Evolutionary conservation across 53 echinoderm and acorn worm genomes (phyloP).

Genomic region (Echinometra lucunter): DNA sequence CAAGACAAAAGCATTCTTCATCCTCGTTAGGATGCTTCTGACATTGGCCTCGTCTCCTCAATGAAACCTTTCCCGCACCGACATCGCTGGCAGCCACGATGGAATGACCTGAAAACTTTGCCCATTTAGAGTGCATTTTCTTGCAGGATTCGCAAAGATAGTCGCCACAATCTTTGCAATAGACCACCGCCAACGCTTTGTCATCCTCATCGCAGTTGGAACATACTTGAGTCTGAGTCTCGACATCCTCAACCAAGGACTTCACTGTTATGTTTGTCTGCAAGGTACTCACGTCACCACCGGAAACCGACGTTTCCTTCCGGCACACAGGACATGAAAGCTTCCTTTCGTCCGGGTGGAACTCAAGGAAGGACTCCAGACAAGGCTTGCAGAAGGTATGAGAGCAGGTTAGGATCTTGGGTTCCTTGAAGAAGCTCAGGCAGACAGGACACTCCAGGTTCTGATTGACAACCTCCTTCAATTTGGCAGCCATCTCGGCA

Average conservation of each 20-base stretch:
- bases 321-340: constrained; percentile 19
- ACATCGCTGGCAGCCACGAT: constrained; percentile 14
- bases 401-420: constrained; percentile 44
- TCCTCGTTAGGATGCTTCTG: constrained; percentile 31
- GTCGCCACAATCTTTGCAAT: constrained; percentile 10
- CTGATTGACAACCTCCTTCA: constrained; percentile 27
- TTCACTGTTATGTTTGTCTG: background rate
- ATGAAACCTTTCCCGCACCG: background rate
- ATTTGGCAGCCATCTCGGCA: background rate
- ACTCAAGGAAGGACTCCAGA: background rate
- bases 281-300: constrained; percentile 24
- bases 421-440: constrained; percentile 24
- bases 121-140: constrained; percentile 20
- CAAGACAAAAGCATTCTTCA: constrained; percentile 32
- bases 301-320: background rate
- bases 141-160: constrained; percentile 26
- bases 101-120: constrained; percentile 14
- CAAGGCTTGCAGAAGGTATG: constrained; percentile 44
- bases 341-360: background rate
- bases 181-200: background rate
- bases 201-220: constrained; percentile 11
- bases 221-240: constrained; percentile 1
- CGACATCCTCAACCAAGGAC: constrained; percentile 16
- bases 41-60: constrained; percentile 6
- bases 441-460: constrained; percentile 53